Conservation (phyloP, 2,888 invertebrate species). For the Hirtodrosophila duncani region DNA sequence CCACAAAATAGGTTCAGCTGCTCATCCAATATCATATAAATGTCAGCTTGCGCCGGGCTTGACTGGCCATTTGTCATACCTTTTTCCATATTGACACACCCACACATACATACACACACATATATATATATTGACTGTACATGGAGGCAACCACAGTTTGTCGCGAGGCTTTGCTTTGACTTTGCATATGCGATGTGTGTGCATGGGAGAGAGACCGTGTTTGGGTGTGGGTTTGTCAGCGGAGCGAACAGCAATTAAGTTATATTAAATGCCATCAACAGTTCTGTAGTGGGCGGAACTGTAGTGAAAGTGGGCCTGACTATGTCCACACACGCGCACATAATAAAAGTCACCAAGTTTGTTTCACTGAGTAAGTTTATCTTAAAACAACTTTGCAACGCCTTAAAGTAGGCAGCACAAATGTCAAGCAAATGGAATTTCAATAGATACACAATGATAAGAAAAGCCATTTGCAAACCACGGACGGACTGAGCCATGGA, state of each 20-base stretch:
- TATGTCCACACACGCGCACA: neutral
- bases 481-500: neutral
- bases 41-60: neutral
- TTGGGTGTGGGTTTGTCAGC: too few species aligned
- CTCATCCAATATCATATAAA: neutral
- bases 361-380: too few species aligned
- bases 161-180: too few species aligned
- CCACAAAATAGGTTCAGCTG: conserved; percentile 26
- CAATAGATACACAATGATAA: conserved; percentile 54
- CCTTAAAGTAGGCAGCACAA: conserved; percentile 15
- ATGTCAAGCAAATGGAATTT: conserved; percentile 41
- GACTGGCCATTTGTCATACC: conserved; percentile 27
- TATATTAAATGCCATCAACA: conserved; percentile 44
- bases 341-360: conserved; percentile 22
- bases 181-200: too few species aligned
- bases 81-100: conserved; percentile 19
- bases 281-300: conserved; percentile 4
- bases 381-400: too few species aligned
- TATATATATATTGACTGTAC: too few species aligned
- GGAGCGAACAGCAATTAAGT: conserved; percentile 49
- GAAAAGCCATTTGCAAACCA: conserved; percentile 56
- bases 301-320: conserved; percentile 17
- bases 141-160: too few species aligned
- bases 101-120: neutral
- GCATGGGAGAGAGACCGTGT: too few species aligned